Conservation (phyloP, 1,140 invertebrate genomes). For the Pogonomyrmex californicus region DNA sequence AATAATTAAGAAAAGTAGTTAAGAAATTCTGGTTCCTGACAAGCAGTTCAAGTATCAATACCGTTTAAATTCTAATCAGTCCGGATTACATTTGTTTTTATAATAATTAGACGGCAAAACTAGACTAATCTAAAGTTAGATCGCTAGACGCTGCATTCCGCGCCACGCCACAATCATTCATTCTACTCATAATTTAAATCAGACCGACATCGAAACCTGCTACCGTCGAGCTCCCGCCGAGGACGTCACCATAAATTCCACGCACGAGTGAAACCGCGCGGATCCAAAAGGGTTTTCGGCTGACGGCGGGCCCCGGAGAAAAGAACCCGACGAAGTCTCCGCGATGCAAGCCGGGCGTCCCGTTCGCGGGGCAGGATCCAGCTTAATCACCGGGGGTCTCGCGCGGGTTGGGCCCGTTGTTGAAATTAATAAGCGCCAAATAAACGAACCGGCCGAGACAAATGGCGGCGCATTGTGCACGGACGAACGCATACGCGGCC, state of each 20-base stretch:
- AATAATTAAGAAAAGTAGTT: background rate
- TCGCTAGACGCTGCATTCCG: background rate
- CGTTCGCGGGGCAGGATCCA: conserved; percentile 10
- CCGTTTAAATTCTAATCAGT: too few relatives aligned
- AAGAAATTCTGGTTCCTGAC: too few relatives aligned
- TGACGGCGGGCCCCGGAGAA: background rate
- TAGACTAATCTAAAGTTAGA: background rate
- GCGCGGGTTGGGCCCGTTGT: conserved; percentile 68
- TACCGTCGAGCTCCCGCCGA: conserved; percentile 50
- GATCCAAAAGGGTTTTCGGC: background rate
- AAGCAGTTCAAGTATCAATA: too few relatives aligned
- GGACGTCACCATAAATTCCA: conserved; percentile 52
- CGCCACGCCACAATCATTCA: background rate
- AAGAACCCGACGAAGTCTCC: conserved; percentile 9
- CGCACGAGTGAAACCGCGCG: conserved; percentile 59
- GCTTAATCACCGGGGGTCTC: conserved; percentile 68
- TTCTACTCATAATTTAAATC: conserved; percentile 46
- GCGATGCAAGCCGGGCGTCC: conserved; percentile 5
- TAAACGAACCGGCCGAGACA: conserved; percentile 76
- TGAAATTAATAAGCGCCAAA: conserved; percentile 79
- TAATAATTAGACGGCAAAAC: too few relatives aligned
- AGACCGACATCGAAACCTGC: conserved; percentile 33
- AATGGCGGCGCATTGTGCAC: conserved; percentile 76
- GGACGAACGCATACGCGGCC: conserved; percentile 58
- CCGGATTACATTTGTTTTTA: too few relatives aligned